Conservation (phyloP, 2,888 invertebrate species). For the Acrocyrtus sp. region DNA sequence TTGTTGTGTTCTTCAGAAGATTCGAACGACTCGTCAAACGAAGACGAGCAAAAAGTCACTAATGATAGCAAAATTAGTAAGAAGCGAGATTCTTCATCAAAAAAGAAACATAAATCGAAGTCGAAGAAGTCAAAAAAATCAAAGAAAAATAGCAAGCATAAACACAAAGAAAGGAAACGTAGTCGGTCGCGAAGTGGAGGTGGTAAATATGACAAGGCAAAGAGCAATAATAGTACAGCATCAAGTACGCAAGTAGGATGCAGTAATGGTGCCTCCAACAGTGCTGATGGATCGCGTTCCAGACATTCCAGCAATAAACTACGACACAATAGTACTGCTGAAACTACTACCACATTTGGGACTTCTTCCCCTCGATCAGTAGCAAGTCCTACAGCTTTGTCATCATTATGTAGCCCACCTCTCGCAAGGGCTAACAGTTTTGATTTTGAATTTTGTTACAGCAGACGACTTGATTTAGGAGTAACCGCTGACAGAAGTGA, state of each 20-base stretch:
- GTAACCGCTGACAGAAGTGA: conserved; percentile 25
- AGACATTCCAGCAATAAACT: neutral
- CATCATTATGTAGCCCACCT: too few species aligned
- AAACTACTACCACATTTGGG: neutral
- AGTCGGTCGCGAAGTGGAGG: neutral
- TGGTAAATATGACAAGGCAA: neutral
- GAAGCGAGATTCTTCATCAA: conserved; percentile 18
- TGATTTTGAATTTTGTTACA: neutral
- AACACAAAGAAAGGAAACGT: conserved; percentile 1
- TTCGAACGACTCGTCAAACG: conserved; percentile 14
- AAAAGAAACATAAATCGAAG: conserved; percentile 33
- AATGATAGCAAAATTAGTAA: conserved; percentile 8
- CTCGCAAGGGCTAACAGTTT: neutral
- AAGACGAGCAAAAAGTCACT: conserved; percentile 19
- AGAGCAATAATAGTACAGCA: conserved; percentile 4
- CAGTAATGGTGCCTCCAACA: neutral
- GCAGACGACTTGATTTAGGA: conserved; percentile 15
- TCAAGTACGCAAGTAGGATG: too few species aligned
- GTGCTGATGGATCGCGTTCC: neutral
- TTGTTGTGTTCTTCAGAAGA: conserved; percentile 11
- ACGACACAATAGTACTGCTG: neutral
- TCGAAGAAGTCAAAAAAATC: conserved; percentile 33
- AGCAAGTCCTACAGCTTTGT: neutral
- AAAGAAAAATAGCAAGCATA: conserved; percentile 28
- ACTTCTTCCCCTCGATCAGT: conserved; percentile 19